Evolutionary conservation across 2,888 invertebrate species (phyloP), one percentile per base, ranked within the genome.

Genomic region (Thumatha senex): DNA sequence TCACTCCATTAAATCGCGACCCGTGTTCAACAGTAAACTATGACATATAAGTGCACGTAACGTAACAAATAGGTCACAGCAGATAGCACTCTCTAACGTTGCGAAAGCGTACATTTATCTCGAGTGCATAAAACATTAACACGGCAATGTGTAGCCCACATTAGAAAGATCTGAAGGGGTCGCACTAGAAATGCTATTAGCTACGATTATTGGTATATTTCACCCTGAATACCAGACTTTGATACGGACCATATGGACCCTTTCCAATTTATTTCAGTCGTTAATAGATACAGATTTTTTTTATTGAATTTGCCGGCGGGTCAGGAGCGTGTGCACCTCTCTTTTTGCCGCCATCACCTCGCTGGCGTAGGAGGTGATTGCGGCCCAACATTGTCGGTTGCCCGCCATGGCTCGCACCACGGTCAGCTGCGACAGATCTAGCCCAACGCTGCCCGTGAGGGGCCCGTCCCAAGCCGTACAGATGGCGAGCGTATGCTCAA

Each of bases 81-180:
- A 51, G 48, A 55, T 44, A 29, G 47, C 57, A 48, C 18, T 31
- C 31, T 40, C 48, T n/a, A 42, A 12, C 15, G 46, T 56, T 59
- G 54, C 53, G 48, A 47, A 46, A 54, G 39, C 52, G 41, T 50
- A 45, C 46, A 42, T 38, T 56, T 67, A 67, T 65, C 65, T 65
- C 60, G n/a, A 63, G 49, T 44, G 34, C 29, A 51, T 2, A 31
- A 15, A 57, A 60, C 62, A 62, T 67, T 62, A 65, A 54, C 65
- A 54, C 13, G 31, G 35, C 38, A 56, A 56, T 48, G 46, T 40
- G 59, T 54, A 40, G 11, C 33, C 31, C 33, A 34, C 24, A 53
- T 59, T 54, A 54, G 42, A 42, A 38, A 51, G 41, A 36, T 50
- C 46, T 67, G 51, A 48, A 61, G 49, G 51, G 57, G 44, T 49